A percentile compares a stretch with the other conserved stretches of the same genome.
Evolutionary conservation across 2,888 invertebrate genomes (phyloP).

Genomic region (Scrobipalpa atriplicella): DNA sequence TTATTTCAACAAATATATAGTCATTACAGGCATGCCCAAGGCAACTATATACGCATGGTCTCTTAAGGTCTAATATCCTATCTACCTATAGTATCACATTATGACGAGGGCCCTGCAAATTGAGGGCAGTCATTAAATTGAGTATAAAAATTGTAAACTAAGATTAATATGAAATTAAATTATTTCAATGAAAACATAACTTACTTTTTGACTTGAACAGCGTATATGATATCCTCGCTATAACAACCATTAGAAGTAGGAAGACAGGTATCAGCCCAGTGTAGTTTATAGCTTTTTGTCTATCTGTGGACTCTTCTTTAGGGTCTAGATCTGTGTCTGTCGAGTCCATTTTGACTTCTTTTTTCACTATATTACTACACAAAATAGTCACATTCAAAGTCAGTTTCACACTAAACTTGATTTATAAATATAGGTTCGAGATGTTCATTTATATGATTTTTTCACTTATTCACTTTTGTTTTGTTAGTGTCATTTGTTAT

Average conservation of each 20-base stretch:
- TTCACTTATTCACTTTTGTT: too few relatives aligned
- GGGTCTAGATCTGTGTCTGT: not conserved
- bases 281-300: slow-evolving; percentile 33
- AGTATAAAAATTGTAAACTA: too few relatives aligned
- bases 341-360: slow-evolving; percentile 16
- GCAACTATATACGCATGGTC: too few relatives aligned
- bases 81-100: too few relatives aligned
- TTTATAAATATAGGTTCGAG: too few relatives aligned
- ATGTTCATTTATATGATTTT: too few relatives aligned
- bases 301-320: slow-evolving; percentile 24
- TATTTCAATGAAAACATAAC: not conserved
- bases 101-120: too few relatives aligned
- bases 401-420: not conserved
- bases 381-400: not conserved
- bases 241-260: slow-evolving; percentile 56
- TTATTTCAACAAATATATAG: too few relatives aligned
- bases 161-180: not conserved
- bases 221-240: slow-evolving; percentile 37
- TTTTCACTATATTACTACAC: not conserved
- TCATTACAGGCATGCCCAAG: too few relatives aligned
- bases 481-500: too few relatives aligned
- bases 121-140: too few relatives aligned
- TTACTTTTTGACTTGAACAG: slow-evolving; percentile 24
- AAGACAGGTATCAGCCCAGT: slow-evolving; percentile 60
- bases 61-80: too few relatives aligned